Evolutionary conservation across 2,113 vertebrate species (phyloP).

Genomic region (Anoplopoma fimbria): DNA sequence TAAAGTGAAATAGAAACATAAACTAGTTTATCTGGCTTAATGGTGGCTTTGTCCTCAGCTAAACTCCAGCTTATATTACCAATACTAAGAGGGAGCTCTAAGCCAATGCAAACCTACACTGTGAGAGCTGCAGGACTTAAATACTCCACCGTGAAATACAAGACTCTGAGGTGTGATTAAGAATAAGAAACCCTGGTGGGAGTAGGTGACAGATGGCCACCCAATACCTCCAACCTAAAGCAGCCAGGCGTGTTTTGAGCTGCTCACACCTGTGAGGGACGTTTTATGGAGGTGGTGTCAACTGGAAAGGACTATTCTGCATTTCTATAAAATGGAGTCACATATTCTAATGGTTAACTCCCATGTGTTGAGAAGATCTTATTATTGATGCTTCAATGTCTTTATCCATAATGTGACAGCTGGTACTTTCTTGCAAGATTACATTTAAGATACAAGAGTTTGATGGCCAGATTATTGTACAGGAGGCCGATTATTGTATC

Average conservation of each 20-base stretch:
- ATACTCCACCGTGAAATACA: constrained; percentile 50
- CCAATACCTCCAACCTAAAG: constrained; percentile 36
- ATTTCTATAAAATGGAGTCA: background rate
- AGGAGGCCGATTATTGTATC: background rate
- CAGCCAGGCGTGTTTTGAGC: constrained; percentile 7
- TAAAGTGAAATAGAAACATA: background rate
- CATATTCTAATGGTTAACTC: too few species aligned
- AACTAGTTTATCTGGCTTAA: background rate
- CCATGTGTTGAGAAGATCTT: background rate
- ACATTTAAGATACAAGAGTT: background rate
- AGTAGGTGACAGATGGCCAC: constrained; percentile 60
- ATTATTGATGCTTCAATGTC: background rate
- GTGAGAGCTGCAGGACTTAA: background rate
- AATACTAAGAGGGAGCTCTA: background rate
- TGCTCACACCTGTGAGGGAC: constrained; percentile 34
- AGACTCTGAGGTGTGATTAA: constrained; percentile 62
- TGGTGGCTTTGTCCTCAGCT: background rate
- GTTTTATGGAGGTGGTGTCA: background rate
- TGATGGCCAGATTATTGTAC: background rate
- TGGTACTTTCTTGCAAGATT: background rate
- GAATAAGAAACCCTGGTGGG: constrained; percentile 43
- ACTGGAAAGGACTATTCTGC: too few species aligned
- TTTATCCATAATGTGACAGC: background rate
- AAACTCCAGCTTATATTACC: background rate
- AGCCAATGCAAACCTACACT: constrained; percentile 2